These are phyloP conservation scores for Embidobia sp. DNA, from an alignment of 2,888 invertebrate species.

Conservation along the genomic window DNA sequence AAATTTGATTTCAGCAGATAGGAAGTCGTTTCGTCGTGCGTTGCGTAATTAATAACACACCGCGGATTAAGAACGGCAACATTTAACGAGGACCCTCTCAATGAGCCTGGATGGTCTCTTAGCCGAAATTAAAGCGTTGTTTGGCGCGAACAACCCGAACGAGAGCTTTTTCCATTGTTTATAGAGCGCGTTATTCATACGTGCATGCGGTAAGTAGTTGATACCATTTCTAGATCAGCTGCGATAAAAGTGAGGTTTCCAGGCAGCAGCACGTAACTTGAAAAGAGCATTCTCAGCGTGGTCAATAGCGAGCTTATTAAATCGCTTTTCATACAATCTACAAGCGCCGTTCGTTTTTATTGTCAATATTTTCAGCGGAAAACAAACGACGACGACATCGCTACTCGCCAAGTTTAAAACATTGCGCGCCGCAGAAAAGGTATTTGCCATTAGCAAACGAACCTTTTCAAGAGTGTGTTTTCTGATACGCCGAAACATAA, in stretches of 20 bases:
- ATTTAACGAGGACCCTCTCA: no score
- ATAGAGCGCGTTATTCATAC: conserved; percentile 22
- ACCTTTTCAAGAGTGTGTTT: conserved; percentile 12
- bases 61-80: no score
- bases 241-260: conserved; percentile 50
- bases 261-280: conserved; percentile 38
- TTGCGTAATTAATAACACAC: no score
- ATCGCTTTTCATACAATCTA: conserved; percentile 49
- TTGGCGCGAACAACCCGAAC: conserved; percentile 15
- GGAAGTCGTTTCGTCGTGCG: not conserved
- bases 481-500: conserved; percentile 22
- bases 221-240: conserved; percentile 52
- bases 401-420: conserved; percentile 25
- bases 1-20: no score
- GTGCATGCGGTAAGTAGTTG: conserved; percentile 39
- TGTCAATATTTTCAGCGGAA: conserved; percentile 30
- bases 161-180: conserved; percentile 12
- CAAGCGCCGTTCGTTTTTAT: conserved; percentile 33
- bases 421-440: conserved; percentile 11
- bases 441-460: conserved; percentile 45
- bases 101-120: not conserved
- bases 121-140: conserved; percentile 17
- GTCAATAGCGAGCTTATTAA: conserved; percentile 58
- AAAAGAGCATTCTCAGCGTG: conserved; percentile 56
- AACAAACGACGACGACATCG: conserved; percentile 15